Base-by-base conservation (phyloP, 1,140 invertebrate species). In the Vanessa tameamea region DNA sequence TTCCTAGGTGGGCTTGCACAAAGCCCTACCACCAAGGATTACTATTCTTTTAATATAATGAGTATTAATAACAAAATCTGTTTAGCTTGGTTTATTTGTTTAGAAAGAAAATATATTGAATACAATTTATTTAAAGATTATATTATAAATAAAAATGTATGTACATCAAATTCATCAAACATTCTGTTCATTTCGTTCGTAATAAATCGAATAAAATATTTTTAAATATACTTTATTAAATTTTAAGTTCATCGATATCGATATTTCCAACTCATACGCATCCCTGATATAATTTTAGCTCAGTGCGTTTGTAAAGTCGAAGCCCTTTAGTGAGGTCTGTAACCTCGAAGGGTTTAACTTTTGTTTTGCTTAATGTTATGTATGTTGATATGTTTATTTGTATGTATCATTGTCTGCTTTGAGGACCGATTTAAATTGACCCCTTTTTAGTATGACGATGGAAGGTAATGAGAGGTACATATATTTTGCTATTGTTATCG, bases 281-380 rank as follows among this genome's bases (percentile, higher is more conserved):
- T 15, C 64, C 47, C 72, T 57, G 64, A 53, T 66, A 51, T 51
- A 66, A 66, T 66, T 66, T 66, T 51, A 66, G 48, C 64, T 50
- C 64, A 48, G 64, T 43, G 64, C 47, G 64, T 50, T 57, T 26
- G 55, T 51, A 23, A 37, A 31, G 57, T 61, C 57, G 57, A 16
- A 66, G 64, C 64, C 64, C 64, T 66, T 66, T 64, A n/a, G 20
- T 26, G 64, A 64, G 72, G 72, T 73, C 72, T 23, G 47, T 57
- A 73, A 73, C 72, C 72, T 64, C 72, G 64, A 37, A 64, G 61
- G 71, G 71, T 59, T 66, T 48, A n/a, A 50, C 47, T 73, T 73
- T 63, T 73, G 72, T 51, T 66, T 66, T 66, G 50, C 51, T 66
- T 51, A 48, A 64, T 63, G 20, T 5, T 23, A 57, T 57, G 26